These are phyloP conservation scores for Ia io DNA, from an alignment of 2,113 vertebrate species.

Conservation along the genomic window DNA sequence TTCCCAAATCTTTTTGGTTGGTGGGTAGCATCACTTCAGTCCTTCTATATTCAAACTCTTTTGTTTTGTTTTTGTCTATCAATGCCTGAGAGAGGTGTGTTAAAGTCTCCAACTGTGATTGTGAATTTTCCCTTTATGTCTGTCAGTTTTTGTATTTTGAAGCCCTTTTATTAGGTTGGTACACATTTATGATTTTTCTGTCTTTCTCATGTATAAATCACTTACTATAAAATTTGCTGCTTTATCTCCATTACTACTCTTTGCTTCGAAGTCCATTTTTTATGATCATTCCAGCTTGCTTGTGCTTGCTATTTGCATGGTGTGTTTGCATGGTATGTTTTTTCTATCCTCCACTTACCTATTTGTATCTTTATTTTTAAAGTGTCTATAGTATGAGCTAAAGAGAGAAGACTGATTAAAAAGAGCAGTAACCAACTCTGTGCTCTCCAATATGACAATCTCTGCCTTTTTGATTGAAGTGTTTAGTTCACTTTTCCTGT, in stretches of 20 bases:
- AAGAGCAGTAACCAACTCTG: neutral
- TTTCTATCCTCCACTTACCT: neutral
- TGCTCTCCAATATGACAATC: neutral
- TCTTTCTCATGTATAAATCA: neutral
- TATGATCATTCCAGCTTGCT: neutral
- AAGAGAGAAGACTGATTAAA: neutral
- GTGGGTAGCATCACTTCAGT: neutral
- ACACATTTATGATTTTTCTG: neutral
- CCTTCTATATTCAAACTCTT: neutral
- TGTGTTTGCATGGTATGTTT: neutral
- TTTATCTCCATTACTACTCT: neutral
- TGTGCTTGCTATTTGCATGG: neutral
- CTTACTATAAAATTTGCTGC: neutral
- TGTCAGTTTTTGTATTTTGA: neutral
- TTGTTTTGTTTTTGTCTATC: neutral
- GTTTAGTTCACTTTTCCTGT: neutral
- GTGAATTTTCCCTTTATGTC: neutral
- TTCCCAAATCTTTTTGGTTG: neutral
- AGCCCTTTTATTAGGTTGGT: neutral
- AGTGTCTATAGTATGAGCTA: neutral
- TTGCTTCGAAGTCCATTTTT: neutral
- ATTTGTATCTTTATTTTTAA: constrained; percentile 8
- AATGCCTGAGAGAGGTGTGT: neutral
- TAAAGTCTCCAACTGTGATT: neutral
- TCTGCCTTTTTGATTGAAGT: neutral